Conservation (phyloP, 92 coral and sea anemone species). For the Paragorgia papillata region DNA sequence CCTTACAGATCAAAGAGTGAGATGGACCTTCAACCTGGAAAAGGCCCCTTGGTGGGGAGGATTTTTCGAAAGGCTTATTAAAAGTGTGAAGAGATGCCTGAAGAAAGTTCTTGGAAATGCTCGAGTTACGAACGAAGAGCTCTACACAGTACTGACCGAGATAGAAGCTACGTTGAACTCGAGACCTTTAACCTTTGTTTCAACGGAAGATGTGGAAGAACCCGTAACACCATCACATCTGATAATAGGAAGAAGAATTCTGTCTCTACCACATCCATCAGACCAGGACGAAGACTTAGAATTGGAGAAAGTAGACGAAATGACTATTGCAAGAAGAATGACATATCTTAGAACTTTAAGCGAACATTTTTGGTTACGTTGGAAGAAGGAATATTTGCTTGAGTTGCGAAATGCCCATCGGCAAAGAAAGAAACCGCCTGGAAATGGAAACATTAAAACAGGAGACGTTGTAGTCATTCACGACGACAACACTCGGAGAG, state of each 20-base stretch:
- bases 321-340: slow-evolving; percentile 25
- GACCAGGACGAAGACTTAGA: too few relatives aligned
- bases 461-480: slow-evolving; percentile 46
- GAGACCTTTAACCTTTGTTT: slow-evolving; percentile 14
- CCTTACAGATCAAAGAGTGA: too few relatives aligned
- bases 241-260: slow-evolving; percentile 18
- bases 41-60: slow-evolving; percentile 55
- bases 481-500: slow-evolving; percentile 37
- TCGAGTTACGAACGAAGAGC: slow-evolving; percentile 13
- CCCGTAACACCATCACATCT: slow-evolving; percentile 12
- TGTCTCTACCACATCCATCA: neutral
- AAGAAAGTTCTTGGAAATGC: slow-evolving; percentile 37
- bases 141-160: slow-evolving; percentile 8
- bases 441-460: neutral
- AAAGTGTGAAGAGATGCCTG: slow-evolving; percentile 46
- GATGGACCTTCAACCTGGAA: slow-evolving; percentile 42
- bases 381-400: slow-evolving; percentile 30
- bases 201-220: slow-evolving; percentile 6
- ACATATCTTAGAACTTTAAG: slow-evolving; percentile 15
- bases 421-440: neutral
- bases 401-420: slow-evolving; percentile 24
- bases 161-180: slow-evolving; percentile 7
- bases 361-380: slow-evolving; percentile 43
- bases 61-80: slow-evolving; percentile 40
- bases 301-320: slow-evolving; percentile 6